These are phyloP conservation scores for Adelges cooleyi DNA, from an alignment of 1,140 invertebrate genomes.

Conservation along the genomic window DNA sequence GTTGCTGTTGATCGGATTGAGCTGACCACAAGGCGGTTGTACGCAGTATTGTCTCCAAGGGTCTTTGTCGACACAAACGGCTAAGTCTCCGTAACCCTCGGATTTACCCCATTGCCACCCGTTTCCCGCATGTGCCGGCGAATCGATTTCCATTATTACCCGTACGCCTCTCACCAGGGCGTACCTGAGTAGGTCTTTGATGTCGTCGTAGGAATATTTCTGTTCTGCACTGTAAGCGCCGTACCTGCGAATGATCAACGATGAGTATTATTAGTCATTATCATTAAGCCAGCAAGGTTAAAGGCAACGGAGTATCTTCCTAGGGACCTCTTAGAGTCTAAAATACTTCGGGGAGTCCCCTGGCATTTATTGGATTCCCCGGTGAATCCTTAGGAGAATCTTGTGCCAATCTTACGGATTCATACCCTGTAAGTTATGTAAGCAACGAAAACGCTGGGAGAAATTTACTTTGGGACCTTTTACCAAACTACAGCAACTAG, in stretches of 20 bases:
- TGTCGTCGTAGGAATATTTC: slow-evolving; percentile 55
- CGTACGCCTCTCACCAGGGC: slow-evolving; percentile 59
- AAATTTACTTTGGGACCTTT: too few relatives aligned
- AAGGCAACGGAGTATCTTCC: too few relatives aligned
- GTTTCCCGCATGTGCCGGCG: slow-evolving; percentile 70
- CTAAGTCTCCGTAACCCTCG: slow-evolving; percentile 47
- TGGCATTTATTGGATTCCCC: too few relatives aligned
- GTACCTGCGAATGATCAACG: slow-evolving; percentile 39
- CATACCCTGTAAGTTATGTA: too few relatives aligned
- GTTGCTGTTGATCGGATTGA: slow-evolving; percentile 67
- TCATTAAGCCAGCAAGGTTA: too few relatives aligned
- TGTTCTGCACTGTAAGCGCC: slow-evolving; percentile 61
- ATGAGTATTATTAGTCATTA: too few relatives aligned
- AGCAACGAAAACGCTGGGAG: too few relatives aligned
- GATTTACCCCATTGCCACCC: slow-evolving; percentile 66
- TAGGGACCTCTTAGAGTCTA: too few relatives aligned
- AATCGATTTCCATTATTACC: slow-evolving; percentile 69
- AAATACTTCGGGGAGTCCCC: too few relatives aligned
- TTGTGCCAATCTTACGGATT: too few relatives aligned
- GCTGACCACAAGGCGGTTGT: slow-evolving; percentile 72
- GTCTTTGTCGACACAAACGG: slow-evolving; percentile 61
- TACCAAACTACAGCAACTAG: too few relatives aligned
- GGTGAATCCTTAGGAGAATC: too few relatives aligned
- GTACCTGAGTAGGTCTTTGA: slow-evolving; percentile 54
- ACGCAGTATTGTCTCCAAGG: slow-evolving; percentile 64